Base-by-base conservation (phyloP, 2,888 invertebrate genomes). In the Argyresthia goedartella region DNA sequence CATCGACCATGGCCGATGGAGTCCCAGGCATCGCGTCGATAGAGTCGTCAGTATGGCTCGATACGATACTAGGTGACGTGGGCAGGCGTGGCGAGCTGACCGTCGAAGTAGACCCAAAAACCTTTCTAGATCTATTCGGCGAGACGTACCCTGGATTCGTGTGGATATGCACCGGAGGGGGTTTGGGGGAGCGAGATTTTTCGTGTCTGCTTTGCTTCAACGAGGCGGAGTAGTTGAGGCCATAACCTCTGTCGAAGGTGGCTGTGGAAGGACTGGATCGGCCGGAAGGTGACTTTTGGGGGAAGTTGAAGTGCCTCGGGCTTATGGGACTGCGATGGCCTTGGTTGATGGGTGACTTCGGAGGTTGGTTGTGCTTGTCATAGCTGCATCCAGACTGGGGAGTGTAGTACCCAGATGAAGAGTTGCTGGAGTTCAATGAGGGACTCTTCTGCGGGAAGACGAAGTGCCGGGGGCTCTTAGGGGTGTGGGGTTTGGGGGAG, bases 141-240 rank as follows among this genome's bases (percentile, higher is more conserved):
- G 87, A 86, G 1, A 89, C 89, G 60, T 90, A 90, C 4, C 89
- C 89, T 16, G 90, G 90, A 65, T 90, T 90, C 0, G 89, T 89
- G 57, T 89, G 87, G 44, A 90, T 90, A 65, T 89, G 87, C 43
- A 87, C 87, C n/a, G 87, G 87, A 1, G 87, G 87, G 1, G 86
- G 87, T 56, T 84, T 86, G 0, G 85, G 84, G 1, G 85, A 85
- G 25, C 80, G 68, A 51, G 84, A 82, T 54, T 84, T 85, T 53
- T 85, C 85, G 1, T 86, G 68, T 11, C 71, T 76, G 51, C 64
- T 70, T 57, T 86, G 82, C 53, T 86, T 86, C 3, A 86, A 57
- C n/a, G 86, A 86, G 4, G 81, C 68, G 11, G 78, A 69, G 60
- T 85, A 82, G 41, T 82, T 77, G 1, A 85, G 67, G 36, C 70